Base-by-base conservation (phyloP, 2,113 vertebrate species). In the Centropus unirufus region DNA sequence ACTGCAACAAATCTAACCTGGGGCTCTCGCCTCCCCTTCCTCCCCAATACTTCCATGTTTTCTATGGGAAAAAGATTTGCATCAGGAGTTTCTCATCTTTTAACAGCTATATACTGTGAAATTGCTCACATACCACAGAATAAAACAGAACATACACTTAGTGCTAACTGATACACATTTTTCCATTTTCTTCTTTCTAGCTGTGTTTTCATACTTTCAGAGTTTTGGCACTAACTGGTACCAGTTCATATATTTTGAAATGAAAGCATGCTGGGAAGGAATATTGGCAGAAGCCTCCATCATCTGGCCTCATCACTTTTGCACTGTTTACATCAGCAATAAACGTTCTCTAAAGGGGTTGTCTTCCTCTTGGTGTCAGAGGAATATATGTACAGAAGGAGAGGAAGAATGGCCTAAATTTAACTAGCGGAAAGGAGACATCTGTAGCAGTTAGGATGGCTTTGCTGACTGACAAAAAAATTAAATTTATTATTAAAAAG, bases 261-360 rank as follows among this genome's bases (percentile, higher is more conserved):
- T 57, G 27, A 66, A 93, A 81, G 57, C 64, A 44, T 27, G 16
- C 66, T 81, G 68, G 72, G 64, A 91, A 78, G 17, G 44, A 22
- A 39, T 54, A 4, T 22, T 68, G 83, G 77, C 81, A 92, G 72
- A 83, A 73, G 18, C 46, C 24, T 82, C 77, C 36, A 44, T 91
- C 64, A 63, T 82, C 59, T 75, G 86, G 40, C 44, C 69, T 93
- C 89, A 64, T 93, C 77, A 40, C 61, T 84, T 95, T 82, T 59
- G 47, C 73, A 68, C 44, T 94, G 73, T 96, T 91, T 96, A 95
- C 81, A 87, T 54, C 83, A 92, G 83, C 81, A 95, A 89, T 97
- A 93, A 87, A 95, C 46, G 27, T 34, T 59, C 66, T 84, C 13
- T 79, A 76, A 92, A 89, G 74, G 66, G 87, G 49, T 87, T 80